These are phyloP conservation scores for Drosophila tsacasi DNA, from an alignment of 1,140 invertebrate species.

Conservation along the genomic window DNA sequence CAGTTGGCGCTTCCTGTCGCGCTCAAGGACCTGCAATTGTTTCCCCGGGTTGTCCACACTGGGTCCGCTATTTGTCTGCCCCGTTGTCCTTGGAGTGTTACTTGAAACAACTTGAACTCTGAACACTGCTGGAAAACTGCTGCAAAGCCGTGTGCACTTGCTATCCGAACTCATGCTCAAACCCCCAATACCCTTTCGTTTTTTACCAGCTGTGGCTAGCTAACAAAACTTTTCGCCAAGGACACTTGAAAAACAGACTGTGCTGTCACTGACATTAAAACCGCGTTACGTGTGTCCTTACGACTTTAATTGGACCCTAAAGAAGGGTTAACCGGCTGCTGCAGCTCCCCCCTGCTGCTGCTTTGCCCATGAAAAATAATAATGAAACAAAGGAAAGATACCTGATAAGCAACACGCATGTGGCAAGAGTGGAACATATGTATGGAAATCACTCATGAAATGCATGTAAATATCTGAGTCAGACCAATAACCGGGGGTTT, in stretches of 20 bases:
- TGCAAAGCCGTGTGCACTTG: constrained; percentile 64
- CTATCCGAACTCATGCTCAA: constrained; percentile 15
- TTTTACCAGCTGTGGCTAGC: constrained; percentile 63
- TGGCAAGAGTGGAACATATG: constrained; percentile 26
- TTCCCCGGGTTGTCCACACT: constrained; percentile 45
- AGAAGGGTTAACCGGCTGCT: constrained; percentile 45
- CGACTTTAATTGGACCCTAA: constrained; percentile 67
- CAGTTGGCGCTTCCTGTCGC: constrained; percentile 65
- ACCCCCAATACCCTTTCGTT: constrained; percentile 28
- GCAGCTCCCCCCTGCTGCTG: neutral
- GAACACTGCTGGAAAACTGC: constrained; percentile 58
- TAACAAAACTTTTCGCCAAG: constrained; percentile 75
- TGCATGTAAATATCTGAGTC: constrained; percentile 5
- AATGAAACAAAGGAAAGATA: constrained; percentile 42
- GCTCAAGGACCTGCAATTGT: constrained; percentile 39
- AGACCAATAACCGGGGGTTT: neutral
- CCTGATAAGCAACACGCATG: constrained; percentile 64
- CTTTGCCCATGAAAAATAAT: constrained; percentile 14
- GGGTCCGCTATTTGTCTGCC: constrained; percentile 49
- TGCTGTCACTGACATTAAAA: constrained; percentile 50
- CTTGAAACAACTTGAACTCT: constrained; percentile 75
- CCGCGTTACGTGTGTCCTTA: constrained; percentile 63
- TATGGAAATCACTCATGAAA: neutral
- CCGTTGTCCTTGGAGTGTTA: constrained; percentile 60
- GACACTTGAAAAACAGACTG: constrained; percentile 57